These are phyloP conservation scores for Limanda limanda DNA, from an alignment of 2,113 vertebrate genomes.

Conservation along the genomic window DNA sequence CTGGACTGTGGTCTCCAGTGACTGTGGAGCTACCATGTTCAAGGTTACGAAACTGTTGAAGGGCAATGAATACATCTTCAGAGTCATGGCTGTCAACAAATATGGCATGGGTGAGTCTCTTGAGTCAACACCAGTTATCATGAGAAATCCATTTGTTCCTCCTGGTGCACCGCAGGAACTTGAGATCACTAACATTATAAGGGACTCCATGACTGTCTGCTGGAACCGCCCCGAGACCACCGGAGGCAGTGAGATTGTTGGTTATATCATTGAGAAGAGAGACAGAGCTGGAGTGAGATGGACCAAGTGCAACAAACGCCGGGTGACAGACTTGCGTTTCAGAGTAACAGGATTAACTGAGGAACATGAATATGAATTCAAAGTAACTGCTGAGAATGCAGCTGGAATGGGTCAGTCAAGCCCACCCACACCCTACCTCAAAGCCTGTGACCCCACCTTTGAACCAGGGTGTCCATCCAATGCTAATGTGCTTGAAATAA, in stretches of 20 bases:
- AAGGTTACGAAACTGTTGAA: constrained; percentile 97
- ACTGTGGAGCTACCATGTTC: constrained; percentile 91
- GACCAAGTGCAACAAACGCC: constrained; percentile 98
- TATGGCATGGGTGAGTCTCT: constrained; percentile 94
- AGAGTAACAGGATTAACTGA: constrained; percentile 95
- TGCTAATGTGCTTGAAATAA: constrained; percentile 87
- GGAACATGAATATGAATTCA: constrained; percentile 98
- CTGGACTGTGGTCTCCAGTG: constrained; percentile 94
- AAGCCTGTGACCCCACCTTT: constrained; percentile 95
- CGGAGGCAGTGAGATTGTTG: constrained; percentile 94
- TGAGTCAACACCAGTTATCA: constrained; percentile 92
- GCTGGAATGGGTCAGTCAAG: constrained; percentile 93
- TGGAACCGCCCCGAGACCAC: constrained; percentile 93
- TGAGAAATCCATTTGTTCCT: constrained; percentile 95
- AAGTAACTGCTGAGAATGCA: constrained; percentile 95
- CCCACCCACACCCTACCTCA: constrained; percentile 88
- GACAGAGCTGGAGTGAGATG: constrained; percentile 95
- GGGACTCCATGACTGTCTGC: constrained; percentile 98
- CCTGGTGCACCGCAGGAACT: constrained; percentile 90
- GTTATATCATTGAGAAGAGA: constrained; percentile 96
- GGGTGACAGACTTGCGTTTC: constrained; percentile 94
- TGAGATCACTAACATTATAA: constrained; percentile 94
- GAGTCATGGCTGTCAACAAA: constrained; percentile 97
- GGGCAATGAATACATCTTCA: constrained; percentile 98
- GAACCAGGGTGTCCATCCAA: constrained; percentile 95